These are phyloP conservation scores for Diachasmimorpha longicaudata DNA, from an alignment of 1,140 invertebrate genomes.

Conservation along the genomic window DNA sequence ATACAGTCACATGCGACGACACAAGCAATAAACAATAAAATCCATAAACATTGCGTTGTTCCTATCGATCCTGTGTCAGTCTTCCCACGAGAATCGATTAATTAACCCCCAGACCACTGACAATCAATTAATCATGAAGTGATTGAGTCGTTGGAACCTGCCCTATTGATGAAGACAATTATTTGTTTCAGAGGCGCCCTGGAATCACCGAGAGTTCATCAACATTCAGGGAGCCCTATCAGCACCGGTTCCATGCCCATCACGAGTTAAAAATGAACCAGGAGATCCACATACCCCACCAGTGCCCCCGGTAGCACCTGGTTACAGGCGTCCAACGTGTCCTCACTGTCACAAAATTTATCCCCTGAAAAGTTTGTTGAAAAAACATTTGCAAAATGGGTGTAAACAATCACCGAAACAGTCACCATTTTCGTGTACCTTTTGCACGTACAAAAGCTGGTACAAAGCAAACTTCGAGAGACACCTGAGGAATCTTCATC, in stretches of 20 bases:
- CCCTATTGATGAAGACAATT: not conserved
- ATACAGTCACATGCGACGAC: constrained; percentile 37
- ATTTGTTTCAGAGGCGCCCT: not conserved
- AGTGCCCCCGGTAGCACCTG: not conserved
- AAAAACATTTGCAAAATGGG: constrained; percentile 60
- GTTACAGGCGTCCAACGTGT: not conserved
- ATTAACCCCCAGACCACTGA: not conserved
- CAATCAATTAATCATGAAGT: not conserved
- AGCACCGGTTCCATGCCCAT: not conserved
- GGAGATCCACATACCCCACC: not conserved
- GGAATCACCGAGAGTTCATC: not conserved
- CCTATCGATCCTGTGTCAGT: not conserved
- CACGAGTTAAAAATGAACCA: not conserved
- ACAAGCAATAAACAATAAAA: not conserved
- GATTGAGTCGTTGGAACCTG: not conserved
- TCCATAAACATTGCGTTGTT: not conserved
- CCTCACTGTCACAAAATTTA: not conserved
- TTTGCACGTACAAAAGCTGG: constrained; percentile 59
- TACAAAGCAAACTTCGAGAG: constrained; percentile 55
- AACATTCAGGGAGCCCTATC: not conserved
- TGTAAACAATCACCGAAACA: constrained; percentile 63
- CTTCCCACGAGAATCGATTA: not conserved
- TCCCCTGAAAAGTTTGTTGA: constrained; percentile 47
- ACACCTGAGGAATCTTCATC: constrained; percentile 49
- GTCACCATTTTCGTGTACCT: constrained; percentile 55